Evolutionary conservation across 2,113 vertebrate genomes (phyloP).

Genomic region (Cathartes aura): DNA sequence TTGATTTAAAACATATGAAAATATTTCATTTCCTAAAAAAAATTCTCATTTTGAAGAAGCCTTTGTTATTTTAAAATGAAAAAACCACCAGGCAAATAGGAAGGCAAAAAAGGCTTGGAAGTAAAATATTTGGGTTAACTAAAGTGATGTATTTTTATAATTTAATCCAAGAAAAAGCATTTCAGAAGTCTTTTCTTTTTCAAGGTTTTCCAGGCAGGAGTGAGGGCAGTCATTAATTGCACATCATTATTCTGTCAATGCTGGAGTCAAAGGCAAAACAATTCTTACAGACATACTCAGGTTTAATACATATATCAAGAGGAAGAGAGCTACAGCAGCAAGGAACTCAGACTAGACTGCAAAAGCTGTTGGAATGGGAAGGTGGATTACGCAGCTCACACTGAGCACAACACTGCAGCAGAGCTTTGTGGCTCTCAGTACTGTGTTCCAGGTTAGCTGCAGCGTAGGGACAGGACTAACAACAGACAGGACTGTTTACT

Average conservation of each 20-base stretch:
- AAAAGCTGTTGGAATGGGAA: not conserved
- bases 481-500: not conserved
- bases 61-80: not conserved
- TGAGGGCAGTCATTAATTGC: not conserved
- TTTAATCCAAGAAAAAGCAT: not conserved
- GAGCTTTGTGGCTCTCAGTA: not conserved
- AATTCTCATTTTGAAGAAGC: not conserved
- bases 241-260: not conserved
- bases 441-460: not conserved
- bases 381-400: not conserved
- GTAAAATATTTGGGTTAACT: not conserved
- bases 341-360: not conserved
- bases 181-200: not conserved
- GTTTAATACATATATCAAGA: not conserved
- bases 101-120: not conserved
- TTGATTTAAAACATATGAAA: not conserved
- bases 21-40: not conserved
- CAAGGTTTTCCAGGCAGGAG: not conserved
- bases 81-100: not conserved
- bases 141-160: not conserved
- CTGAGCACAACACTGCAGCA: accelerated
- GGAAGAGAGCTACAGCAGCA: not conserved
- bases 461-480: not conserved
- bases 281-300: not conserved
- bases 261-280: not conserved